Evolutionary conservation across 2,888 invertebrate species (phyloP).

Genomic region (Melanotus villosus): DNA sequence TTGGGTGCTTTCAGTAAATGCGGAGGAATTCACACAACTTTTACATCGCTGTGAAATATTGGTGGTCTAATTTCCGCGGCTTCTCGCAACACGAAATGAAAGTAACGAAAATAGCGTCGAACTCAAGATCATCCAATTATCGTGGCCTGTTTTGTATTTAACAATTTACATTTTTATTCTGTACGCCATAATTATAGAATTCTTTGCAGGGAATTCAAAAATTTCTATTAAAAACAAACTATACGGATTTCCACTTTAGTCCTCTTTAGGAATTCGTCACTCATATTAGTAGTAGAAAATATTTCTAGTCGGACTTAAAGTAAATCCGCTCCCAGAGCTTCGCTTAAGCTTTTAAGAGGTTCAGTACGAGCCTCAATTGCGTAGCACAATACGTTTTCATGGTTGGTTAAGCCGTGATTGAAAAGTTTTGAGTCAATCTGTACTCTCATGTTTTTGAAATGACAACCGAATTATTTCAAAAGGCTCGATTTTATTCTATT

Average conservation of each 20-base stretch:
- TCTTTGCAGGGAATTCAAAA: not conserved
- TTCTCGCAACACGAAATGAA: not conserved
- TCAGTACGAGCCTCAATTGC: conserved; percentile 1
- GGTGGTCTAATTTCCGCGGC: conserved; percentile 18
- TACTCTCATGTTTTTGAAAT: not conserved
- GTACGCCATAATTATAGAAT: too few species aligned
- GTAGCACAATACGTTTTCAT: conserved; percentile 10
- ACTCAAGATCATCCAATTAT: conserved; percentile 5
- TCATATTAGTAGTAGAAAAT: not conserved
- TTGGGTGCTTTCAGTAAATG: too few species aligned
- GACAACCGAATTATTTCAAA: not conserved
- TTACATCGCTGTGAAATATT: conserved; percentile 5
- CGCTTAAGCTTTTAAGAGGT: conserved; percentile 15
- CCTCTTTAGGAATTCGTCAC: not conserved
- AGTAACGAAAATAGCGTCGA: conserved; percentile 3
- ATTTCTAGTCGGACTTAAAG: not conserved
- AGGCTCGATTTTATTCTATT: too few species aligned
- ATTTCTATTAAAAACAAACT: not conserved
- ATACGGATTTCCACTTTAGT: too few species aligned
- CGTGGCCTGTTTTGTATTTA: not conserved
- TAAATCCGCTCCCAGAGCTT: conserved; percentile 6
- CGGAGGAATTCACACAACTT: not conserved
- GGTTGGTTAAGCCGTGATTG: conserved; percentile 9
- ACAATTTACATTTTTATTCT: not conserved
- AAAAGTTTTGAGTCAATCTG: not conserved